Base-by-base conservation (phyloP, 2,113 vertebrate species). In the Uropsilus gracilis region DNA sequence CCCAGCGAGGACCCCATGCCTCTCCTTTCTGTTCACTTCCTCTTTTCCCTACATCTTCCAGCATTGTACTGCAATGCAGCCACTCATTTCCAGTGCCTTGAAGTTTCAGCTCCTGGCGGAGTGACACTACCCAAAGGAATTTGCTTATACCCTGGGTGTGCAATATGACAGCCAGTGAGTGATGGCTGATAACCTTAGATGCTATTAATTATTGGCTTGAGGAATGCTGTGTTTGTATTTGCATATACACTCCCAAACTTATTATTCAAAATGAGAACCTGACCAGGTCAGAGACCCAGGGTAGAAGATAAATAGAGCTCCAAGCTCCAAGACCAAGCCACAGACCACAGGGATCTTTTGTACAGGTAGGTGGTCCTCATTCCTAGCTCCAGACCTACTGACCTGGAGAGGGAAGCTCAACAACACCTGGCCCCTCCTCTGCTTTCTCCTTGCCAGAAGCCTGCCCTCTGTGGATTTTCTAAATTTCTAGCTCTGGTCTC, bases 321-420 rank as follows among this genome's bases (percentile, higher is more conserved):
- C 32, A 30, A 34, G 4, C 39, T 6, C 46, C 6, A 28, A 37
- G 8, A 68, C 22, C 26, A 71, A 42, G 34, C 13, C 9, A 37
- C 55, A 66, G 55, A 42, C 10, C 2, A 3, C 0, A 1, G 64
- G 30, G 34, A 92, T 64, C 44, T 18, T 18, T 57, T 53, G 32
- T 12, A 6, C 76, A 92, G 64, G 86, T 94, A 73, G 8, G 94
- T 87, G 89, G 30, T 32, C 32, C 9, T 73, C 32, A 80, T 16
- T 17, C 1, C 0, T 3, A 0, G 16, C 28, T 12, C 8, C 8
- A 34, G 53, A 37, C 59, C 50, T 17, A 4, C 24, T 81, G 75
- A 77, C 26, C 8, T 0, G 14, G 18, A 37, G 28, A 11, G 59
- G 66, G 20, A 46, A 22, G 24, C 11, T 9, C 48, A 81, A 24